Evolutionary conservation across 2,888 invertebrate genomes (phyloP), one percentile per base, ranked within the genome.

Genomic region (Himalopsyche anomala): DNA sequence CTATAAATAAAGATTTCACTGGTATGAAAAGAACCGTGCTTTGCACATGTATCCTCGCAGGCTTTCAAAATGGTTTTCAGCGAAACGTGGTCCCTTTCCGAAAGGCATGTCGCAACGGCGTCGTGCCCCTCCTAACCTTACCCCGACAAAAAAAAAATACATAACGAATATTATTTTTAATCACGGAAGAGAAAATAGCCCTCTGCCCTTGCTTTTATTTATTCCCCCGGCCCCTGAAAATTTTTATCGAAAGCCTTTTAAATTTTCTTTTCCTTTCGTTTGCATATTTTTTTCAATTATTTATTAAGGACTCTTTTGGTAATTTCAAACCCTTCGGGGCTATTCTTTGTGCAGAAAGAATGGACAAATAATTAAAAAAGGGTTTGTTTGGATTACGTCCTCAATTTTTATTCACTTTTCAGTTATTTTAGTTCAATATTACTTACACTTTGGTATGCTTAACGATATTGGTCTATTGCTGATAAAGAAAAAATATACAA

Each of bases 171-270:
- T 85, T 82, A 85, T 85, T 85, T 85, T 85, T 85, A 80, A 85
- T 85, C 80, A 85, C 85, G 81, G 69, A 81, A 81, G 85, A 85
- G 82, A 85, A 85, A 85, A 81, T 74, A 81, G 62, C 85, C 85
- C 74, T 81, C 54, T 45, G 74, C 85, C 85, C 81, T 55, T 36
- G 54, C 54, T 81, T 81, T 81, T 81, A 81, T 54, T 81, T 55
- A 81, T 81, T 81, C 81, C 28, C 81, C 80, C 42, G 36, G n/a
- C n/a, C 74, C 74, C 74, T 38, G 12, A 36, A 74, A 74, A 45
- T 80, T 84, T 84, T 42, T 40, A 84, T 81, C 28, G 74, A 80
- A 28, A 62, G 38, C 84, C 79, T 79, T 84, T 84, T 17, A 62
- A 42, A 40, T 45, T 84, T 84, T 80, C 80, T 84, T 84, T 80